Percentiles rank a stretch among this genome's conserved stretches.
These are phyloP conservation scores for Carabus problematicus DNA, from an alignment of 2,888 invertebrate species.

Conservation along the genomic window DNA sequence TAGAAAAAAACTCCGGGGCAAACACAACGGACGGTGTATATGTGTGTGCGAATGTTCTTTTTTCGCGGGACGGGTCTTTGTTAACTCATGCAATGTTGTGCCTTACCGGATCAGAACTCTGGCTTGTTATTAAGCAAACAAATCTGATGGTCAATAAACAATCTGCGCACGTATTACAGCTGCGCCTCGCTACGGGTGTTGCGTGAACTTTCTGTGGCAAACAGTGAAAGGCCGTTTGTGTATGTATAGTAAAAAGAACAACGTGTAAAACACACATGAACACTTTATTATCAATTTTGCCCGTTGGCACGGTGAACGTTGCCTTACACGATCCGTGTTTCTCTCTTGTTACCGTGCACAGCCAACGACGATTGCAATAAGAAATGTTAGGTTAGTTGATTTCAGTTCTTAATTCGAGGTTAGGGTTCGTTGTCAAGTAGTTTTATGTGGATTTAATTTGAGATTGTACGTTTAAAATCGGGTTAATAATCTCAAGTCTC, in stretches of 20 bases:
- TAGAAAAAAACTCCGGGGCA: constrained; percentile 22
- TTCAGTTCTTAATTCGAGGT: background rate
- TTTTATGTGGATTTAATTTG: constrained; percentile 4
- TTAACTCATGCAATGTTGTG: constrained; percentile 19
- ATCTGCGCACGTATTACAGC: constrained; percentile 16
- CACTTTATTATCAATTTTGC: constrained; percentile 37
- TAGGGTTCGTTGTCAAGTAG: background rate
- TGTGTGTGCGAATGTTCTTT: background rate
- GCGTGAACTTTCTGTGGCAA: constrained; percentile 16
- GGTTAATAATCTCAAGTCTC: constrained; percentile 1
- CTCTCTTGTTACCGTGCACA: constrained; percentile 14
- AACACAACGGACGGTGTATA: background rate
- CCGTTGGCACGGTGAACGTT: constrained; percentile 9
- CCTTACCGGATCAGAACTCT: constrained; percentile 24
- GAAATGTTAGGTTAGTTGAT: constrained; percentile 4
- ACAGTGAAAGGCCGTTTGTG: background rate
- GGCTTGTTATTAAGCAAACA: constrained; percentile 24
- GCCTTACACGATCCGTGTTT: constrained; percentile 7
- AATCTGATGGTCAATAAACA: constrained; percentile 34
- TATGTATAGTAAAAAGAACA: background rate
- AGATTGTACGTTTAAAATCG: constrained; percentile 2
- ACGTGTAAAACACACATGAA: constrained; percentile 27
- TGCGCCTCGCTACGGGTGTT: constrained; percentile 8
- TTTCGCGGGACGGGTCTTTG: constrained; percentile 22
- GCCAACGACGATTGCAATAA: constrained; percentile 17